Base-by-base conservation (phyloP, 2,888 invertebrate species). In the Nomada ruficornis region DNA sequence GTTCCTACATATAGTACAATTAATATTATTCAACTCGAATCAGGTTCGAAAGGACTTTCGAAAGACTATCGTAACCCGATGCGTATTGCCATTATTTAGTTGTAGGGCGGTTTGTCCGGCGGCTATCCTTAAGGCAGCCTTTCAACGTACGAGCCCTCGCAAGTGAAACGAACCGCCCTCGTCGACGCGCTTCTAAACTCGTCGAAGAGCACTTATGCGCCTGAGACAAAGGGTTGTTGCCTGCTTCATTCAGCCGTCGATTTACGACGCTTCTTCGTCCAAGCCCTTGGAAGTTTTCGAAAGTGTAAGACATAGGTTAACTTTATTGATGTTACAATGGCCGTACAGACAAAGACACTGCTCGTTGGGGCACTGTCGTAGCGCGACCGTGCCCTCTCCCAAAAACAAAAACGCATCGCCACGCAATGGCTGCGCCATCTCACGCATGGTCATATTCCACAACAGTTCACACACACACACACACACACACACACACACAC, bases 181-280 rank as follows among this genome's bases (percentile, higher is more conserved):
- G 47, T 70, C 57, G 26, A 59, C 68, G 62, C 68, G 52, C 79
- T 78, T 76, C 65, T 80, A 65, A 81, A 81, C 77, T 85, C 80
- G 75, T 79, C 77, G 75, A 80, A 80, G 79, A 67, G 84, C 80
- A 83, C 86, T 89, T 87, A 57, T 44, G 82, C 86, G 84, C 83
- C 69, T 65, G 82, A 89, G 89, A 90, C 86, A 89, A 90, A 90
- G 89, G 84, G 85, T 86, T 86, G 86, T 87, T 82, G 72, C 85
- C 77, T 68, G 77, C 85, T 88, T 89, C 89, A 89, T 89, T 83
- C 86, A 88, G 83, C 77, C 72, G 70, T 62, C 86, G 86, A 90
- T 90, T 90, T 89, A 90, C 85, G 80, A 60, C 70, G 54, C 60
- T 63, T 64, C 68, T 74, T 71, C 60, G 3, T 44, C 63, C 69